Percentiles rank a stretch among this genome's conserved stretches.
phyloP scores from a whole-genome alignment of 2,113 vertebrate species.

The Clarias magur region DNA sequence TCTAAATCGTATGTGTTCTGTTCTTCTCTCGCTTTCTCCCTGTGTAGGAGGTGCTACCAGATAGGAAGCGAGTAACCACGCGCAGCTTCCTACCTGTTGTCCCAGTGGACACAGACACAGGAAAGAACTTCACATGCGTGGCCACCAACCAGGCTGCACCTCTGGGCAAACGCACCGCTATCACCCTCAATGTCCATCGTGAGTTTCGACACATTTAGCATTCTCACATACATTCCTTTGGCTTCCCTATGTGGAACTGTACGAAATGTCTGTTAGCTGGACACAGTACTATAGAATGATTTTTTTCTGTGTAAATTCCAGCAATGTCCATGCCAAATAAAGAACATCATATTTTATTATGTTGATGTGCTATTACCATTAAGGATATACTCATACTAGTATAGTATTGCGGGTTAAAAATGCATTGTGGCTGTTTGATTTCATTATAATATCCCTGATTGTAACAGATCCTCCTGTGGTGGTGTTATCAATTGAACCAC shows the following conservation, averaged over 20 bases:
- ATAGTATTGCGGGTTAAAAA: background rate
- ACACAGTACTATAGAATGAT: background rate
- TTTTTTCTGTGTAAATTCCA: background rate
- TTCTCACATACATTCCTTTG: background rate
- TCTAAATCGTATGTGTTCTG: background rate
- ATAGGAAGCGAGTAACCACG: constrained; percentile 88
- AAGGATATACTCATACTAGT: background rate
- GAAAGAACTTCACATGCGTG: constrained; percentile 85
- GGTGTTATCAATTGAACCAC: constrained; percentile 91
- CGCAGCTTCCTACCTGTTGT: constrained; percentile 83
- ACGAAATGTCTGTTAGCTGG: background rate
- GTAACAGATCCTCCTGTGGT: constrained; percentile 84
- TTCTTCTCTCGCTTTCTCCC: background rate
- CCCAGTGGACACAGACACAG: constrained; percentile 86
- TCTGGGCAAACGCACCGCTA: constrained; percentile 79
- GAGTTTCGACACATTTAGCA: constrained; percentile 58
- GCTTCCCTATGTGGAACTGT: background rate
- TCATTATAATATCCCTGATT: constrained; percentile 21
- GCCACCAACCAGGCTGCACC: constrained; percentile 82
- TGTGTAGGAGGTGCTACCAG: constrained; percentile 82
- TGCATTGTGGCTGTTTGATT: background rate
- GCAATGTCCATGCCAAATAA: background rate
- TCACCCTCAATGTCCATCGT: constrained; percentile 92
- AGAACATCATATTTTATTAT: background rate
- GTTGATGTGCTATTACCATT: background rate